Base-by-base conservation (phyloP, 2,888 invertebrate genomes). In the Limnephilus auricula region DNA sequence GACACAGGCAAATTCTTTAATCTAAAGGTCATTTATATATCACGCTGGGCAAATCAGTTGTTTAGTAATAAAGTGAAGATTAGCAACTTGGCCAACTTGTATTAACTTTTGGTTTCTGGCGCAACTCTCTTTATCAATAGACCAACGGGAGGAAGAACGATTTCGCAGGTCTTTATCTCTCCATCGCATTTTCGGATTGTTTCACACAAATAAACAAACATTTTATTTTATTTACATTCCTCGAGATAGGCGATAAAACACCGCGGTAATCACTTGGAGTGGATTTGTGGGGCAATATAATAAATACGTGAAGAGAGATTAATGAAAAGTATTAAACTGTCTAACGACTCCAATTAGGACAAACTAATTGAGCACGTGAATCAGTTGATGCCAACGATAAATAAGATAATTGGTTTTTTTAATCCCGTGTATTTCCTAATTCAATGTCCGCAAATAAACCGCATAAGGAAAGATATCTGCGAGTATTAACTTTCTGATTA, bases 21-120 rank as follows among this genome's bases (percentile, higher is more conserved):
- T 65, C 9, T 9, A n/a, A 65, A 65, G 25, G 65, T 65, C 25
- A 65, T 65, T 25, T 65, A 65, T n/a, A n/a, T 65, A 65, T 65
- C 65, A n/a, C 84, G 84, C n/a, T 84, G n/a, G 32, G 32, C 40
- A 84, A 50, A 50, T 50, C 18, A n/a, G 30, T 65, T 65, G 65
- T 65, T 65, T 9, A 25, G 65, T n/a, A 65, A 65, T n/a, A 65
- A 9, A 65, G 25, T 65, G 6, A n/a, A n/a, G 65, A 65, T 65
- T 65, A 9, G 25, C 9, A 9, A 65, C 65, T n/a, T 25, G 65
- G 2, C 9, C 9, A 9, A 65, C 65, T n/a, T 25, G 65, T 65
- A n/a, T 65, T 9, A 25, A 65, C 65, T 65, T 65, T 25, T 65
- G 65, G 6, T n/a, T 25, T 65, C 65, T 2, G 25, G 6, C 65